Percentiles rank a stretch among this genome's conserved stretches.
phyloP scores from a whole-genome alignment of 2,797 vertebrate genomes.

The Coregonus suidteri region DNA sequence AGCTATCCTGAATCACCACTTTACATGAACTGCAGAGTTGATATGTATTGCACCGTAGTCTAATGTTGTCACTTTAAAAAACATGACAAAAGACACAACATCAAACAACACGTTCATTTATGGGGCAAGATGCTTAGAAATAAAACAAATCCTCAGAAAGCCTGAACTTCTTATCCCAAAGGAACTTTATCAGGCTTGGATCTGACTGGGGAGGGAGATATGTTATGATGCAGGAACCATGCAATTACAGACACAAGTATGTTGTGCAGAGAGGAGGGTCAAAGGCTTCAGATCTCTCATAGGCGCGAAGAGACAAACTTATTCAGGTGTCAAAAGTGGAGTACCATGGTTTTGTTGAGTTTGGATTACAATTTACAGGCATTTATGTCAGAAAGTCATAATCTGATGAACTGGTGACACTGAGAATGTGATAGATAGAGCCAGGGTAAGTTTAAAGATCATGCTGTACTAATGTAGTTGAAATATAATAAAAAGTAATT shows the following conservation, averaged over 20 bases:
- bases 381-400: background rate
- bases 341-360: background rate
- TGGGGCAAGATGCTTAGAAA: background rate
- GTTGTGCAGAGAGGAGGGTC: background rate
- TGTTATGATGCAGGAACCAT: background rate
- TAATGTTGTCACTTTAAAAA: background rate
- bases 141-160: background rate
- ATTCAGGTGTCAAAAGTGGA: background rate
- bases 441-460: constrained; percentile 2
- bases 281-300: background rate
- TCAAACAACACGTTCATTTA: background rate
- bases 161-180: background rate
- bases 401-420: background rate
- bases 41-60: no score
- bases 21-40: no score
- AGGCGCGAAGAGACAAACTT: background rate
- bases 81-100: no score
- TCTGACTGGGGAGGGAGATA: background rate
- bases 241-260: background rate
- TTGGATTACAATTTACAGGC: background rate
- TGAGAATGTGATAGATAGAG: background rate
- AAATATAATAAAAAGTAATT: no score
- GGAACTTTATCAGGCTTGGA: background rate
- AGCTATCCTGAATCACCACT: no score
- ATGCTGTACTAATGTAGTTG: background rate